These are phyloP conservation scores for Periophthalmodon schlosseri DNA, from an alignment of 2,113 vertebrate species.

Conservation along the genomic window DNA sequence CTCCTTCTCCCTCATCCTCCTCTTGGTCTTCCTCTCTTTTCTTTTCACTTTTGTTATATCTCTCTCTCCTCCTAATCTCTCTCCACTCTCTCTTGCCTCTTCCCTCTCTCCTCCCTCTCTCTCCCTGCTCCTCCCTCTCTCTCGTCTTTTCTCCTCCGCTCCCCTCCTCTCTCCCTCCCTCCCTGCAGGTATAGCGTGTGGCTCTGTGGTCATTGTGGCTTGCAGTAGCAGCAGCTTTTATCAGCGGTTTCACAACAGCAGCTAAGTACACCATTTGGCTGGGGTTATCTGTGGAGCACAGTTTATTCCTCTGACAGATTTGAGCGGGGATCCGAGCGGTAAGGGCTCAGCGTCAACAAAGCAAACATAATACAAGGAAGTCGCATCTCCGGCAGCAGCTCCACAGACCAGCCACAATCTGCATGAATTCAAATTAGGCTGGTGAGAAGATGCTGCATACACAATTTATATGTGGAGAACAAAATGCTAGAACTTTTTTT, in stretches of 20 bases:
- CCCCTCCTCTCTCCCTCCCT: not conserved
- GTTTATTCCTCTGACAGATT: conserved; percentile 41
- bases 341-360: conserved; percentile 39
- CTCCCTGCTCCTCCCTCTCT: not conserved
- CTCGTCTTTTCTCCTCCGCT: not conserved
- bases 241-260: conserved; percentile 37
- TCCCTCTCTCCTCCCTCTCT: not conserved
- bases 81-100: not conserved
- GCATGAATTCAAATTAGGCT: not conserved
- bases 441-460: not conserved
- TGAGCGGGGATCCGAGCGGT: conserved; percentile 31
- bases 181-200: not conserved
- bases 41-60: too few species aligned
- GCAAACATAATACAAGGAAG: conserved; percentile 44
- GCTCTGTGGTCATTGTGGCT: not conserved
- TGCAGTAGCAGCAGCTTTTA: not conserved
- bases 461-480: not conserved
- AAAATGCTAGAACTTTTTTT: not conserved
- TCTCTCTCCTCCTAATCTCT: not conserved
- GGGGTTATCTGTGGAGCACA: conserved; percentile 20
- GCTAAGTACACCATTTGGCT: conserved; percentile 45
- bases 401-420: conserved; percentile 20
- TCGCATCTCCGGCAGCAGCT: conserved; percentile 43
- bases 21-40: not conserved
- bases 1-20: too few species aligned